phyloP scores from a whole-genome alignment of 2,888 invertebrate genomes.

The Automeris io region DNA sequence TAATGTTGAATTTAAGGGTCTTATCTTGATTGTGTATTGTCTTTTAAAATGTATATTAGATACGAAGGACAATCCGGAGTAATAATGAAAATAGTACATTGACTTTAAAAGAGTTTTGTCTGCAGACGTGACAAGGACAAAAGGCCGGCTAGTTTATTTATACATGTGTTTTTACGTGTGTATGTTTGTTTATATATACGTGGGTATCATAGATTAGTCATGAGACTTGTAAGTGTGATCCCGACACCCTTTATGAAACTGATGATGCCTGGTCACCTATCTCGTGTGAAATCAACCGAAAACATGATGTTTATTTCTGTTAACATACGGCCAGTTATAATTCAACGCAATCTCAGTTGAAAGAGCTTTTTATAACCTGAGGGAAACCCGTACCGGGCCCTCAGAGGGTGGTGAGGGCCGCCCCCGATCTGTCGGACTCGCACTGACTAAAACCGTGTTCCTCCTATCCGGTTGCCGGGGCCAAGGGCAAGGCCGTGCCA shows the following conservation, averaged over 20 bases:
- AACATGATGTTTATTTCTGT: slow-evolving; percentile 22
- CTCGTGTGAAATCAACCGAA: slow-evolving; percentile 55
- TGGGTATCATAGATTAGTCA: no score
- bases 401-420: no score
- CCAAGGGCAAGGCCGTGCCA: no score
- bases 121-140: slow-evolving; percentile 61
- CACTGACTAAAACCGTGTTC: no score
- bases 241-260: slow-evolving; percentile 62
- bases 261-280: slow-evolving; percentile 55
- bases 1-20: slow-evolving; percentile 31
- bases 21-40: slow-evolving; percentile 28
- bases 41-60: slow-evolving; percentile 27
- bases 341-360: no score
- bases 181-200: no score
- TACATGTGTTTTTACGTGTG: slow-evolving; percentile 37
- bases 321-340: slow-evolving; percentile 2
- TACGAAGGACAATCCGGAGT: slow-evolving; percentile 14
- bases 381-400: no score
- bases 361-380: no score
- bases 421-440: no score
- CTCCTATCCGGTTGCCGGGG: no score
- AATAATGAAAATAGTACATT: slow-evolving; percentile 18
- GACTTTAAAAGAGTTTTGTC: slow-evolving; percentile 30
- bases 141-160: slow-evolving; percentile 43
- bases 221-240: slow-evolving; percentile 58